Base-by-base conservation (phyloP, 2,113 vertebrate genomes). In the Phyllopteryx taeniolatus region DNA sequence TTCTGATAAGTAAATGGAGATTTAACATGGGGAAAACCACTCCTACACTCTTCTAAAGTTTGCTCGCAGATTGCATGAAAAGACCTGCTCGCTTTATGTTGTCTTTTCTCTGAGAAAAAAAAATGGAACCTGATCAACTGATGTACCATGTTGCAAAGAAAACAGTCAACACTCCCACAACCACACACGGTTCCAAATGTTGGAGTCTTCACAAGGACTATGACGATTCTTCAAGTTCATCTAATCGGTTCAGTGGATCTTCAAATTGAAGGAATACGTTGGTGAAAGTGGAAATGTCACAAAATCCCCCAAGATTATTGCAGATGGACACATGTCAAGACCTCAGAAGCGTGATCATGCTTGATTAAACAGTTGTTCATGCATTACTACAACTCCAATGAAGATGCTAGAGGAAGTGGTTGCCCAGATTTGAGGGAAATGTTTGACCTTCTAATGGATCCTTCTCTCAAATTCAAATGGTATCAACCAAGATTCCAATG, bases 1-100 rank as follows among this genome's bases (percentile, higher is more conserved):
- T 54, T 68, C 56, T 71, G 15, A 44, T 63, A 79, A 68, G 33
- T 13, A 73, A 64, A 68, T 54, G 60, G 39, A 27, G 64, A 42
- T 44, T 57, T 27, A 27, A 43, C 17, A n/a, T 6, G 20, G 53
- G 49, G 3, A 10, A 57, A 27, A n/a, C 22, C 10, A 20, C 54
- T 57, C 53, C 19, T 33, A 17, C 59, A 61, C 7, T 61, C 35
- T 64, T 63, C 70, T 78, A 53, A 79, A 74, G 82, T 57, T 83
- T 70, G 42, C 68, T 66, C 19, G 77, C 22, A 54, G 72, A 78
- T 71, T 86, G 76, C 75, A 71, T 63, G 69, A 72, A 31, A 63
- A 42, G 64, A 68, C 68, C 33, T 51, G 39, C 49, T 51, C 54
- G 60, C 39, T 75, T 44, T 47, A 27, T 0, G 8, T 56, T 35